Percentiles rank a stretch among this genome's conserved stretches.
Conservation (phyloP, 2,113 vertebrate species). For the Noturus placidus region DNA sequence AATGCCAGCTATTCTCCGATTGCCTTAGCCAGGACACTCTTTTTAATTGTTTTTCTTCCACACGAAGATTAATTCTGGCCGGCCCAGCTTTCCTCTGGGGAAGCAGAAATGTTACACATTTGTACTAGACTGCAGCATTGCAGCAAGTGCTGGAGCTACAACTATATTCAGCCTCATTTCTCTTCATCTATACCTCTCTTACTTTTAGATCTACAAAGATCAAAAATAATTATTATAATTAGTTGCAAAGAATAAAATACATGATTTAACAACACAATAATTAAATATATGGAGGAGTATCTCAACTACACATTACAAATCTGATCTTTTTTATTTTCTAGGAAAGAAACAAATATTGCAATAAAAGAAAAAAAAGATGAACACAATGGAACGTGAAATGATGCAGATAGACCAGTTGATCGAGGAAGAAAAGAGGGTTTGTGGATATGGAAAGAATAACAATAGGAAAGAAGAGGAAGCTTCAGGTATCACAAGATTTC, state of each 20-base stretch:
- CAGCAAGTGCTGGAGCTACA: slow-evolving; percentile 51
- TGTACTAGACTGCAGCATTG: slow-evolving; percentile 54
- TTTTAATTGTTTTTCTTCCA: slow-evolving; percentile 69
- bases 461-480: background rate
- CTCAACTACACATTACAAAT: background rate
- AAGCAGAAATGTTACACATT: slow-evolving; percentile 58
- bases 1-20: slow-evolving; percentile 39
- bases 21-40: slow-evolving; percentile 57
- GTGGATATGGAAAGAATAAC: background rate
- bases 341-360: too few species aligned
- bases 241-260: background rate
- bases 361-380: background rate
- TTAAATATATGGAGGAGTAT: background rate
- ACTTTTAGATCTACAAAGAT: background rate
- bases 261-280: too few species aligned
- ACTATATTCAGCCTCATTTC: background rate
- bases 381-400: slow-evolving; percentile 8
- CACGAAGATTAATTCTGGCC: slow-evolving; percentile 65
- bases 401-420: background rate
- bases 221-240: background rate
- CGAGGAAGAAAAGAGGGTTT: background rate
- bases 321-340: background rate
- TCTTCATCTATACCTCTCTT: background rate
- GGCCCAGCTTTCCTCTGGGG: slow-evolving; percentile 56
- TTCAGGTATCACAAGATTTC: background rate